Conservation (phyloP, 92 coral and sea anemone species). For the Umimayanthus chanpuru region DNA sequence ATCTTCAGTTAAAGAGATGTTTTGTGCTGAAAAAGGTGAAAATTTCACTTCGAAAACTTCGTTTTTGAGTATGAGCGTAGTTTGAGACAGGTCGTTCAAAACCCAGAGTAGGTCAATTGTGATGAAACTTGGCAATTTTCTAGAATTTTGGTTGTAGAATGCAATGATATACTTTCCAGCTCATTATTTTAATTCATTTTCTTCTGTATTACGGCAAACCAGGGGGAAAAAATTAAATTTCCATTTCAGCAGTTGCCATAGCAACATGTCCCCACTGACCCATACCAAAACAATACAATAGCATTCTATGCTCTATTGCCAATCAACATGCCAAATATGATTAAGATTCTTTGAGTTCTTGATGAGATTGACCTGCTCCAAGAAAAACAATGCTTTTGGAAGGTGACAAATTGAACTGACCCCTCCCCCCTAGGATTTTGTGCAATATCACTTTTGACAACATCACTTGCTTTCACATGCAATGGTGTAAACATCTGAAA, state of each 20-base stretch:
- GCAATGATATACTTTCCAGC: neutral
- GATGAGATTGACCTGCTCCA: neutral
- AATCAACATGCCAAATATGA: constrained; percentile 24
- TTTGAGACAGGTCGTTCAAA: constrained; percentile 25
- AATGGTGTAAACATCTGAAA: too few relatives aligned
- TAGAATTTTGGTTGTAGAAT: constrained; percentile 11
- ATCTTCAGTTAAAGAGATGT: too few relatives aligned
- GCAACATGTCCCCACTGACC: constrained; percentile 40
- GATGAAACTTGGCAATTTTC: constrained; percentile 25
- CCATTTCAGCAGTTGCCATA: constrained; percentile 19
- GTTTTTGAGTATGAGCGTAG: neutral
- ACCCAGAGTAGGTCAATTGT: neutral
- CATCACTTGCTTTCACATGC: neutral
- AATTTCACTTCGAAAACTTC: neutral
- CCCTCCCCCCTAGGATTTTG: neutral
- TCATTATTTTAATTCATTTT: neutral
- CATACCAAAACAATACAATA: constrained; percentile 11
- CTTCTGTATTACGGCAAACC: neutral
- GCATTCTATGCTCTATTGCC: constrained; percentile 11
- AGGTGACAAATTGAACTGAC: neutral
- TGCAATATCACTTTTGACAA: neutral
- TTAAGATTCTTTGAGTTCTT: neutral
- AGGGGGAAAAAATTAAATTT: neutral
- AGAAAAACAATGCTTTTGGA: neutral
- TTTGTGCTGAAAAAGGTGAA: constrained; percentile 3